Conservation (phyloP, 2,113 vertebrate species). For the Galemys pyrenaicus region DNA sequence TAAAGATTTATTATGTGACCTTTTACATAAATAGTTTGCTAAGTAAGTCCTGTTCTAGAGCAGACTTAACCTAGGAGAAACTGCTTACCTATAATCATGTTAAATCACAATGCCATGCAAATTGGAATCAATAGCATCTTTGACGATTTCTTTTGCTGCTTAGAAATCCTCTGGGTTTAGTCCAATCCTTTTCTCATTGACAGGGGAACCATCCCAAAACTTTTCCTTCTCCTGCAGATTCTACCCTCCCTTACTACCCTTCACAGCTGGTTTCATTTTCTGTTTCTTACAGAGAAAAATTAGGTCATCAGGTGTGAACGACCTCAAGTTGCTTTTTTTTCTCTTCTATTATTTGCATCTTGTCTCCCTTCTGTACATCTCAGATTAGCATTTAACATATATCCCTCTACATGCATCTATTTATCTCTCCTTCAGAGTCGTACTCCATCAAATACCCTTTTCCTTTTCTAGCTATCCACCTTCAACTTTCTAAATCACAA, state of each 20-base stretch:
- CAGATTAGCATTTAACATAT: background rate
- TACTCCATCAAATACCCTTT: background rate
- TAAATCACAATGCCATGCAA: background rate
- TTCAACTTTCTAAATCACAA: background rate
- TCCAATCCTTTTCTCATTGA: background rate
- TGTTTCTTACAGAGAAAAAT: background rate
- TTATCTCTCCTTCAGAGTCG: background rate
- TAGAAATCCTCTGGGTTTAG: background rate
- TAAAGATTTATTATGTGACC: background rate
- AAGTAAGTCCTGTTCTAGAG: background rate
- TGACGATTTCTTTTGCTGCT: background rate
- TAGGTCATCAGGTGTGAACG: background rate
- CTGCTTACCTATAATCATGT: background rate
- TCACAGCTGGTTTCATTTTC: background rate
- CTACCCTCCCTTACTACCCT: accelerated
- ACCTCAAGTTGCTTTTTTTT: background rate
- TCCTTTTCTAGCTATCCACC: background rate
- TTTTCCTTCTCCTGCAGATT: background rate
- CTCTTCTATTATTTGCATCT: background rate
- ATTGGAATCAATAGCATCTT: too few species aligned
- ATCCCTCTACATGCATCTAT: background rate
- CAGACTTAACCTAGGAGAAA: background rate
- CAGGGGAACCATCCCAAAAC: background rate
- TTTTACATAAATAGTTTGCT: background rate
- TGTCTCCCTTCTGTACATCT: background rate